phyloP scores from a whole-genome alignment of 1,140 invertebrate genomes.

The Mesaphorura yosii region DNA sequence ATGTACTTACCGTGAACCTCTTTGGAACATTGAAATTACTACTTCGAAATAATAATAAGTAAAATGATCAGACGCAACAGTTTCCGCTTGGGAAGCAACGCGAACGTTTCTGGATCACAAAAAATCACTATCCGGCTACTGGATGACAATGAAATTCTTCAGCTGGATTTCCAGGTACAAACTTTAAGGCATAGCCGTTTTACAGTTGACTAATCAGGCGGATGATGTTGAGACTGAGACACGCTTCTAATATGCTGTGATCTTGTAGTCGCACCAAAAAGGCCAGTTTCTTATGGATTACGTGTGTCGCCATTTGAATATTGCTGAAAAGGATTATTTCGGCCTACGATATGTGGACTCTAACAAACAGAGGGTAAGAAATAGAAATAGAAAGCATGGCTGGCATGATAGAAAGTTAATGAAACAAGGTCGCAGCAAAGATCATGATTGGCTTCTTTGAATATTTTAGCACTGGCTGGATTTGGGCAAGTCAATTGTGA shows the following conservation, averaged over 20 bases:
- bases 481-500: conserved; percentile 78
- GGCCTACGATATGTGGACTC: conserved; percentile 87
- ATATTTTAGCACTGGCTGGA: conserved; percentile 87
- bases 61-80: conserved; percentile 59
- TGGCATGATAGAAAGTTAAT: no score
- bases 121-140: conserved; percentile 86
- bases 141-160: conserved; percentile 85
- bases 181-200: no score
- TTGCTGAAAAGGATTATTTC: conserved; percentile 94
- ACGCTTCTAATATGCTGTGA: neutral
- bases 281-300: conserved; percentile 85
- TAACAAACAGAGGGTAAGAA: conserved; percentile 75
- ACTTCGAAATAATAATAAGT: conserved; percentile 7
- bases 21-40: conserved; percentile 13
- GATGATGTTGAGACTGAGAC: no score
- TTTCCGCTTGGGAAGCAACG: conserved; percentile 9
- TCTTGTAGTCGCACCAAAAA: conserved; percentile 72
- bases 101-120: conserved; percentile 41
- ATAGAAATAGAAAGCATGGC: conserved; percentile 4
- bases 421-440: neutral
- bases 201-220: no score
- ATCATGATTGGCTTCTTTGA: neutral
- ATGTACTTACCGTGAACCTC: no score
- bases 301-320: conserved; percentile 83
- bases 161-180: conserved; percentile 88